Evolutionary conservation across 2,797 vertebrate genomes (phyloP).

Genomic region (Poeciliopsis presidionis): DNA sequence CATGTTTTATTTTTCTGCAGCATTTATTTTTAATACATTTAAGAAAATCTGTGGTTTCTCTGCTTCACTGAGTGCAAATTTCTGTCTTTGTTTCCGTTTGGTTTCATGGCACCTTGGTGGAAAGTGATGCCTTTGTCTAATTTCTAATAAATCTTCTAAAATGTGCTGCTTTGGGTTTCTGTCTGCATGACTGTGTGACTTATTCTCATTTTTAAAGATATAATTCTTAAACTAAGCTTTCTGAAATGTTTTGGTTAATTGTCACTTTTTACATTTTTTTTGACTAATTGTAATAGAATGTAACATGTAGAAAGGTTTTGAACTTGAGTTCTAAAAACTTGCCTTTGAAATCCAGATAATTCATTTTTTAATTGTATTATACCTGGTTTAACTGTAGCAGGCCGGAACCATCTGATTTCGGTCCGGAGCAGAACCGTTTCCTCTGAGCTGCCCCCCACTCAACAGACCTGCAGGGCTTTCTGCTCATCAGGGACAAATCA

Average conservation of each 20-base stretch:
- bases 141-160: background rate
- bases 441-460: constrained; percentile 71
- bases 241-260: background rate
- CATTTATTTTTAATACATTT: background rate
- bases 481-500: constrained; percentile 70
- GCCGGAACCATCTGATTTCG: constrained; percentile 47
- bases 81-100: background rate
- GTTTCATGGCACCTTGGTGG: background rate
- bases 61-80: background rate
- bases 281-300: background rate
- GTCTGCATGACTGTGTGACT: background rate
- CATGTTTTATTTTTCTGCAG: background rate
- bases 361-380: background rate
- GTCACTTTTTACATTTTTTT: background rate
- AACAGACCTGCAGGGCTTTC: constrained; percentile 72
- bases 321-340: background rate
- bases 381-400: constrained; percentile 39
- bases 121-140: background rate
- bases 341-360: background rate
- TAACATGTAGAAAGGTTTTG: background rate
- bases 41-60: background rate
- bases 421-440: constrained; percentile 56
- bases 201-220: background rate
- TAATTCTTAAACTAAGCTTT: background rate
- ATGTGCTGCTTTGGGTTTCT: background rate